Evolutionary conservation across 2,888 invertebrate species (phyloP).

Genomic region (Callyntrura sp.): DNA sequence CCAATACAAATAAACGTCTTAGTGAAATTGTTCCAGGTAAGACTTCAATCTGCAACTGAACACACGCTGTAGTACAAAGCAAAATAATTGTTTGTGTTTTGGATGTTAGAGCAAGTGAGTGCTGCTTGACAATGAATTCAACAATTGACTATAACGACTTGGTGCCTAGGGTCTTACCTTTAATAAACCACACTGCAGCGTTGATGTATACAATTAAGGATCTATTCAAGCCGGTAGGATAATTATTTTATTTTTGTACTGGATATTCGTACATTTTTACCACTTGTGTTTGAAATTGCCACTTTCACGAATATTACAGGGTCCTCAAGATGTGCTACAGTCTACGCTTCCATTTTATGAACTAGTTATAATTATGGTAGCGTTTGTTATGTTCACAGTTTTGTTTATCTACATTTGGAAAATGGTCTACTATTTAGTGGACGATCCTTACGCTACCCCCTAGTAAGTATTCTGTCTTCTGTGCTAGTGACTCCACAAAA

Average conservation of each 20-base stretch:
- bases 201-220: slow-evolving; percentile 63
- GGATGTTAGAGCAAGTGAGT: background rate
- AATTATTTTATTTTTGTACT: background rate
- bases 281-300: background rate
- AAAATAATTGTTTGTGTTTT: background rate
- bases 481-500: background rate
- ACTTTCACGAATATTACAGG: slow-evolving; percentile 35
- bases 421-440: slow-evolving; percentile 77
- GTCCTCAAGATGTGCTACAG: slow-evolving; percentile 66
- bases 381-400: slow-evolving; percentile 74
- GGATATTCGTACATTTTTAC: too few relatives aligned
- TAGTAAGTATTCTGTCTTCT: slow-evolving; percentile 71
- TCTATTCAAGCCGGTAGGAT: slow-evolving; percentile 69
- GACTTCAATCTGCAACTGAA: too few relatives aligned
- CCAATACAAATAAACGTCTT: too few relatives aligned
- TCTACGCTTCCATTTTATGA: slow-evolving; percentile 80
- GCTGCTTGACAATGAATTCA: background rate
- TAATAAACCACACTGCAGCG: slow-evolving; percentile 67
- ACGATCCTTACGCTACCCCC: slow-evolving; percentile 81
- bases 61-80: too few relatives aligned
- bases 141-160: background rate
- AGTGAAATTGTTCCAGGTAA: too few relatives aligned
- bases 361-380: slow-evolving; percentile 72
- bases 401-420: slow-evolving; percentile 81
- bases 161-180: slow-evolving; percentile 44